Conservation (phyloP, 2,113 vertebrate species). For the Coturnix japonica region DNA sequence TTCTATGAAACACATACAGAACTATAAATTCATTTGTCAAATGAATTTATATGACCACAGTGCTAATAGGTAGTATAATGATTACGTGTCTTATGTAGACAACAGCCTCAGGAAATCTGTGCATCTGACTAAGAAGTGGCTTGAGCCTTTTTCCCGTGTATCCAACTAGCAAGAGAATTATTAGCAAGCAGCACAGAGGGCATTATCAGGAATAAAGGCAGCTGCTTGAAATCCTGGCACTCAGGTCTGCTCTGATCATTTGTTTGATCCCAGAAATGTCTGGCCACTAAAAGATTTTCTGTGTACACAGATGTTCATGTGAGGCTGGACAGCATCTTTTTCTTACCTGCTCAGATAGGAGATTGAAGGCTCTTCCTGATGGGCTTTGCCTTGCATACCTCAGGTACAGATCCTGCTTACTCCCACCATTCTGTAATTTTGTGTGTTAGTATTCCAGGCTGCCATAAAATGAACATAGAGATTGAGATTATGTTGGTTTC, state of each 20-base stretch:
- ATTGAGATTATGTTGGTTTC: background rate
- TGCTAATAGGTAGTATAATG: conserved; percentile 16
- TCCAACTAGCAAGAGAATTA: background rate
- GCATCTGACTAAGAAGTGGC: background rate
- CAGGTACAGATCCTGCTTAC: background rate
- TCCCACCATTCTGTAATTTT: background rate
- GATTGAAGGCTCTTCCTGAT: background rate
- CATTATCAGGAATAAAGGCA: background rate
- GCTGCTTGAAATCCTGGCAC: background rate
- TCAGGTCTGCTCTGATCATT: background rate
- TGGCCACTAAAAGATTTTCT: background rate
- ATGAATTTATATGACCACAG: conserved; percentile 8
- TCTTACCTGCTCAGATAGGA: background rate
- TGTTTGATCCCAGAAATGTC: background rate
- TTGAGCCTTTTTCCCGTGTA: background rate
- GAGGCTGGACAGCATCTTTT: background rate
- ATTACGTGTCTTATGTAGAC: background rate
- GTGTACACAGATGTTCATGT: background rate
- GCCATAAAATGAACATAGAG: background rate
- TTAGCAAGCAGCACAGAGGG: background rate
- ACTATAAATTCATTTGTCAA: conserved; percentile 7
- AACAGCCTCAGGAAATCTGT: background rate
- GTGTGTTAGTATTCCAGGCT: background rate
- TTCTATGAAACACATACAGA: conserved; percentile 35
- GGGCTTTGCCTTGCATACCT: background rate